Base-by-base conservation (phyloP, 2,113 vertebrate species). In the Lepidothrix coronata region DNA sequence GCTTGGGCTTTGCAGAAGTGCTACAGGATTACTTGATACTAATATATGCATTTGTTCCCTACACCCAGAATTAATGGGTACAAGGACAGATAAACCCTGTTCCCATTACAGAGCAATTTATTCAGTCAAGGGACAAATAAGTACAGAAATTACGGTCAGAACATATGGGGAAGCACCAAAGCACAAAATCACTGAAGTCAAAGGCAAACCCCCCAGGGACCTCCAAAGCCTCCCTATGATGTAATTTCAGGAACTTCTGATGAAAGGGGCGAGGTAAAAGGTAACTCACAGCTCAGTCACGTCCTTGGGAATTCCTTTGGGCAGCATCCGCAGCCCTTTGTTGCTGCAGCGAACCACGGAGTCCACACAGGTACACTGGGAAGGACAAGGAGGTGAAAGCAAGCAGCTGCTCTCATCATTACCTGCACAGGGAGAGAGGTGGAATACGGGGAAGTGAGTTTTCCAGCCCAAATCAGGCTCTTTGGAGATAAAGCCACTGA, bases 281-380 rank as follows among this genome's bases (percentile, higher is more conserved):
- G 78, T 83, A 89, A 98, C 99, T 99, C 96, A 99, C 99, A 99
- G 98, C 97, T 99, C 99, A 0, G 99, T 99, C 95, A 99, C 98
- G 28, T 99, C 99, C 97, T 99, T 99, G 97, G 99, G 99, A 96
- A 99, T 98, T 94, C 99, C 99, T 97, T 97, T 99, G 95, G 99
- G 99, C 88, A 99, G 97, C 15, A 97, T 58, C 35, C 96, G 98
- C 85, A 99, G 98, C 48, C 98, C 99, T 94, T 98, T 98, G 98
- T 99, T 99, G 97, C 99, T 99, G 98, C 99, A 99, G 8, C 99
- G 98, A 78, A 99, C 99, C 96, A 99, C 99, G 0, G 98, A 97
- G 62, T 99, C 99, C 94, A 99, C 89, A 41, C 99, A 99, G 90
- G 98, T 98, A 97, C 99, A 99, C 78, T 98, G 98, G 57, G 99